Conservation (phyloP, 2,113 vertebrate genomes). For the Coptodon rendalli region DNA sequence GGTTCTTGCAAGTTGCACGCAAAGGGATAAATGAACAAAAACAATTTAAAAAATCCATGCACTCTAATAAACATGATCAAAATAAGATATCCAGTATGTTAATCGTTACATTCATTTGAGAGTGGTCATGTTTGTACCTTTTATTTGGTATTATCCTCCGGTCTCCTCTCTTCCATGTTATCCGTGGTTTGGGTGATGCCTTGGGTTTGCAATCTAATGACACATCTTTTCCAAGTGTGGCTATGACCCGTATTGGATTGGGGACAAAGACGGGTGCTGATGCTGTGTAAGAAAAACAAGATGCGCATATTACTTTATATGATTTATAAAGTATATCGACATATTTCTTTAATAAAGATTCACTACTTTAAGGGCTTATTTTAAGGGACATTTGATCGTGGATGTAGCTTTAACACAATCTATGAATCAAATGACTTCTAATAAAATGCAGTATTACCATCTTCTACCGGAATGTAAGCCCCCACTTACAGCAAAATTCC, state of each 20-base stretch:
- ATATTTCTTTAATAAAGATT: not conserved
- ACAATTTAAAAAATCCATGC: not conserved
- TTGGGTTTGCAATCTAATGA: conserved; percentile 85
- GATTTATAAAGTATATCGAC: rapidly evolving
- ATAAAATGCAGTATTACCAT: not conserved
- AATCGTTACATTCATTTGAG: not conserved
- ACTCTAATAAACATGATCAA: not conserved
- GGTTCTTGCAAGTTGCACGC: not conserved
- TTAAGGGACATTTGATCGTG: not conserved
- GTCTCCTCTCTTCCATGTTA: conserved; percentile 89
- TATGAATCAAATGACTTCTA: not conserved
- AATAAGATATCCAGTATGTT: not conserved
- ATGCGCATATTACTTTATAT: not conserved
- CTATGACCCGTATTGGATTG: conserved; percentile 80
- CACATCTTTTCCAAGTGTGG: conserved; percentile 85
- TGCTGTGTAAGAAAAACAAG: conserved; percentile 65
- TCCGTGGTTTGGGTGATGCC: conserved; percentile 87
- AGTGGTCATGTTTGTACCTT: conserved; percentile 68
- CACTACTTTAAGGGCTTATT: not conserved
- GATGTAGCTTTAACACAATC: not conserved
- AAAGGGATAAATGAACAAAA: not conserved
- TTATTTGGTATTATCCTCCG: conserved; percentile 77
- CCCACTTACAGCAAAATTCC: not conserved
- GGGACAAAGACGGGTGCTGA: conserved; percentile 83
- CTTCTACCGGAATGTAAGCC: not conserved